Evolutionary conservation across 2,113 vertebrate species (phyloP).

Genomic region (Brienomyrus longianalis): DNA sequence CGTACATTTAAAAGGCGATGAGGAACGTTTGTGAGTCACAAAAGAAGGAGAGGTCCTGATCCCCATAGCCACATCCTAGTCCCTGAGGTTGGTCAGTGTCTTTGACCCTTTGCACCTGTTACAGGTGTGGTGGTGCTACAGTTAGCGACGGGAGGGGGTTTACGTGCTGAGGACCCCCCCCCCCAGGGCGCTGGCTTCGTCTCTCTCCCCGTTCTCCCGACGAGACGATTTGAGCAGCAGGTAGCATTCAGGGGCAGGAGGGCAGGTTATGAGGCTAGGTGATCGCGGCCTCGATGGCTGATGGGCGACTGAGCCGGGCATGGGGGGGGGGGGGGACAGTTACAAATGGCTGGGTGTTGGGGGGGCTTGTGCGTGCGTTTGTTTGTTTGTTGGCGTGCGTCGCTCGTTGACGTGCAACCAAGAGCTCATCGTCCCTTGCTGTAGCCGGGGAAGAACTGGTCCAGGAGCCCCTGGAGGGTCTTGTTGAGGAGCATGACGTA

Average conservation of each 20-base stretch:
- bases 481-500: slow-evolving; percentile 88
- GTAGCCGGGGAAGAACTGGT: slow-evolving; percentile 97
- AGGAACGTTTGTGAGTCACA: not conserved
- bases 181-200: not conserved
- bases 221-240: not conserved
- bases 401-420: not conserved
- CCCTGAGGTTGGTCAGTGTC: not conserved
- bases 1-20: not conserved
- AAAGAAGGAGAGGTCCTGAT: not conserved
- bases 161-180: no score
- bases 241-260: slow-evolving; percentile 4
- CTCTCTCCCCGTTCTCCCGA: not conserved
- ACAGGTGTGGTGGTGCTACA: slow-evolving; percentile 40
- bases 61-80: not conserved
- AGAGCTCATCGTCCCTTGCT: slow-evolving; percentile 92
- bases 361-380: slow-evolving; percentile 43
- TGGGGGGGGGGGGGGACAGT: slow-evolving; percentile 34
- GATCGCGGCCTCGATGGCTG: slow-evolving; percentile 40
- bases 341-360: slow-evolving; percentile 34
- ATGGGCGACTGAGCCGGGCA: slow-evolving; percentile 55
- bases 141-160: slow-evolving; percentile 61
- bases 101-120: not conserved
- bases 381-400: not conserved
- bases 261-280: not conserved
- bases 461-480: slow-evolving; percentile 83